Base-by-base conservation (phyloP, 2,888 invertebrate species). In the Eustalomyia histrio region DNA sequence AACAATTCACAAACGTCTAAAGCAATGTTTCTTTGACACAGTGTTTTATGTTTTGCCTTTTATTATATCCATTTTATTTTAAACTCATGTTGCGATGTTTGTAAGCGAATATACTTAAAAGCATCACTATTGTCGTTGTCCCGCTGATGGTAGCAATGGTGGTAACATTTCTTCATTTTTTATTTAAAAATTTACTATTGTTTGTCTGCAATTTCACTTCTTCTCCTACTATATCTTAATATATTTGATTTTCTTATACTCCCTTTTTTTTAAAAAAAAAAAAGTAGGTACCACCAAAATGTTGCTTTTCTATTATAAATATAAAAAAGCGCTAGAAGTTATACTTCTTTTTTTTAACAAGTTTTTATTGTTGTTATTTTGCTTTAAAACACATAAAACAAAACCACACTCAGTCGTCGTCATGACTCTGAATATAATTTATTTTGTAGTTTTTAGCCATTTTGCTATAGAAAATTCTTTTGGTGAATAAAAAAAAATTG, bases 1-100 rank as follows among this genome's bases (percentile, higher is more conserved):
- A 61, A 58, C 64, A 69, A 76, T 76, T 73, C 50, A 55, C 47
- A 63, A 72, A 76, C 58, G 76, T 61, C 69, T 71, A 74, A 74
- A 74, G 57, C 69, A 57, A 60, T 69, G 64, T 69, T 65, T 68
- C 72, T 74, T 53, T 80, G 63, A 68, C 39, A 71, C 58, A 57
- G 50, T 61, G 50, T 74, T 57, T 61, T 39, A 24, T 80, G 16
- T 21, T 58, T 73, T 55, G 12, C 14, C 0, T 14, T 60, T 72
- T 67, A 50, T 35, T 50, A 0, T 61, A 57, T 57, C 29, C 29
- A 16, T 57, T 72, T 72, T 58, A 35, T 53, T 64, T 50, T 35
- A 50, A 57, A 63, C 65, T 52, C 73, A 58, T 69, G 79, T 68
- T 69, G 73, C 43, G 68, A 69, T 71, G 17, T 65, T 79, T 69